Evolutionary conservation across 2,113 vertebrate species (phyloP).

Genomic region (Sinocyclocheilus rhinocerous): DNA sequence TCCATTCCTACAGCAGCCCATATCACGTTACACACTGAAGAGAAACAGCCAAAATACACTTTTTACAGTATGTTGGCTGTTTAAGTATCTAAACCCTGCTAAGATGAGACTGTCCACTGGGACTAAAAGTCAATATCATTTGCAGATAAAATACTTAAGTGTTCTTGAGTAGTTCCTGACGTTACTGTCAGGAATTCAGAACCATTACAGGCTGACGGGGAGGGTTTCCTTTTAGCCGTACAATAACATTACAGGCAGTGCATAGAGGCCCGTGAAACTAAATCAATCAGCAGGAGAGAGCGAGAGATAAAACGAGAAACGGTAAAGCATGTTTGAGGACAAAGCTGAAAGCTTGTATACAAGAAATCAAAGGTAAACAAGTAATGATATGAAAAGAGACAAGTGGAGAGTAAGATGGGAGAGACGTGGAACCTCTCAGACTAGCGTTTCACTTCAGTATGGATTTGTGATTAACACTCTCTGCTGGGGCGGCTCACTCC

Average conservation of each 20-base stretch:
- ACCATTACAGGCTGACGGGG: constrained; percentile 41
- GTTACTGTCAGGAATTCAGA: constrained; percentile 7
- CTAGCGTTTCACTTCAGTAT: constrained; percentile 62
- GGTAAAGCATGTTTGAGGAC: background rate
- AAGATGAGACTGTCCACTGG: background rate
- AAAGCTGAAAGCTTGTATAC: constrained; percentile 45
- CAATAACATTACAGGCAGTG: constrained; percentile 35
- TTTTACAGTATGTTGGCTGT: background rate
- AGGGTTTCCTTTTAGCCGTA: constrained; percentile 31
- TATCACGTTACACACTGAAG: background rate
- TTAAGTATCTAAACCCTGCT: background rate
- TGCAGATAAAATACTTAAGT: constrained; percentile 7
- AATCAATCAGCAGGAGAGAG: constrained; percentile 37
- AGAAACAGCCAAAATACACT: background rate
- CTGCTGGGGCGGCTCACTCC: constrained; percentile 52
- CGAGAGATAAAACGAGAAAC: constrained; percentile 2
- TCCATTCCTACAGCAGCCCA: background rate
- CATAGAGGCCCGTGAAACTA: background rate
- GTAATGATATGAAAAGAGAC: constrained; percentile 36
- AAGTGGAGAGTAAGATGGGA: constrained; percentile 28
- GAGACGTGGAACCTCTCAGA: constrained; percentile 49
- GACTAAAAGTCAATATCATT: background rate
- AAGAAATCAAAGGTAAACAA: constrained; percentile 59
- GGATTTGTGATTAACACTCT: constrained; percentile 73
- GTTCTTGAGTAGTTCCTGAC: constrained; percentile 22